A percentile compares a stretch with the other conserved stretches of the same genome.
Conservation (phyloP, 2,888 invertebrate species). For the Tetanocera ferruginea region DNA sequence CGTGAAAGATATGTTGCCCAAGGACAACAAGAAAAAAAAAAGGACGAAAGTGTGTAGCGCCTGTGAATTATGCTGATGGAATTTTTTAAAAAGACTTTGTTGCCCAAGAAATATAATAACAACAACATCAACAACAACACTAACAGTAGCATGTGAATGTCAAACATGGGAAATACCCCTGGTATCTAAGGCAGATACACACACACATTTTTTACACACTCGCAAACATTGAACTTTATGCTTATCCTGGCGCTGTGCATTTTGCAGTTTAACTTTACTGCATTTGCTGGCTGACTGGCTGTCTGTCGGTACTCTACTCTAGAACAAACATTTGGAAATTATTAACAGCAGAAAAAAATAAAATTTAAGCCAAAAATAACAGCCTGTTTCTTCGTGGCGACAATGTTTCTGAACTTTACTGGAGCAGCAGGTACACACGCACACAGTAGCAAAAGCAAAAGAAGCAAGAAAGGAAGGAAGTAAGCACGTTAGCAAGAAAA, state of each 20-base stretch:
- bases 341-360: neutral
- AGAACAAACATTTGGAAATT: neutral
- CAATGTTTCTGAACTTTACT: neutral
- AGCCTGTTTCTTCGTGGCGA: neutral
- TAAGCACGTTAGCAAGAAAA: neutral
- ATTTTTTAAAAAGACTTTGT: neutral
- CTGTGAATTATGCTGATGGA: neutral
- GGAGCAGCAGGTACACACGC: conserved; percentile 1
- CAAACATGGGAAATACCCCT: conserved; percentile 1
- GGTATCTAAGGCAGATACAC: neutral
- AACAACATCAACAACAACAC: neutral
- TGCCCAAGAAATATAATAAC: neutral
- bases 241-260: conserved; percentile 6
- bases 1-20: neutral
- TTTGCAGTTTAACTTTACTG: conserved; percentile 1
- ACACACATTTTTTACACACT: neutral
- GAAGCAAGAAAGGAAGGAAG: neutral
- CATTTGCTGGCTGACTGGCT: neutral
- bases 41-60: neutral
- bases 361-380: too few relatives aligned
- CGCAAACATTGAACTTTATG: neutral
- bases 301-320: neutral
- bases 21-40: neutral
- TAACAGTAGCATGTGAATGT: neutral
- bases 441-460: neutral